A percentile compares a stretch with the other conserved stretches of the same genome.
Evolutionary conservation across 92 coral and sea anemone species (phyloP).

Genomic region (Epizoanthus rinbou): DNA sequence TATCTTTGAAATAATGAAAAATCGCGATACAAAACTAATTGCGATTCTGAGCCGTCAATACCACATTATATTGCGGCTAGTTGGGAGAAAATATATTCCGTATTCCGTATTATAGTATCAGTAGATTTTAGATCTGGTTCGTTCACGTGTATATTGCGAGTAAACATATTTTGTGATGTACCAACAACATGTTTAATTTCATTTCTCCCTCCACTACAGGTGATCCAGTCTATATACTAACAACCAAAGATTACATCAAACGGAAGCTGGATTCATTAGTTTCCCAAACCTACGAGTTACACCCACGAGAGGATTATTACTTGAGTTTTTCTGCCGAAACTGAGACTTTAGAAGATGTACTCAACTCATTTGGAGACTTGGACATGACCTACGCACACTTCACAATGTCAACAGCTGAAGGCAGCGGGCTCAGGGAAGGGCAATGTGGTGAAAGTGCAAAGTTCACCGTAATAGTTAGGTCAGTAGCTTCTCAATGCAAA

Average conservation of each 20-base stretch:
- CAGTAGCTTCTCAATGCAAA: not conserved
- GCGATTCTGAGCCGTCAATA: too few species aligned
- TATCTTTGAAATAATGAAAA: too few species aligned
- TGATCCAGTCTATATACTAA: conserved; percentile 58
- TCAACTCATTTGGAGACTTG: conserved; percentile 52
- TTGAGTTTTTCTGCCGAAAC: conserved; percentile 49
- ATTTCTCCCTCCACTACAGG: conserved; percentile 26
- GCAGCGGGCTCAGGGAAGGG: conserved; percentile 52
- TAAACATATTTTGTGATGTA: too few species aligned
- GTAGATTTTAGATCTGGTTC: too few species aligned
- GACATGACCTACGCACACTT: conserved; percentile 55
- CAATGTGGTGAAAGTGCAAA: conserved; percentile 36
- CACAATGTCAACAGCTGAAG: conserved; percentile 63
- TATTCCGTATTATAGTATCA: too few species aligned
- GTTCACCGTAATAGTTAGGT: conserved; percentile 67
- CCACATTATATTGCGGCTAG: too few species aligned
- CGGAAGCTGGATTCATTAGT: conserved; percentile 51
- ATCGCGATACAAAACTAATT: too few species aligned
- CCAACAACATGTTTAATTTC: too few species aligned
- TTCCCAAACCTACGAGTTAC: conserved; percentile 49
- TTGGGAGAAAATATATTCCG: too few species aligned
- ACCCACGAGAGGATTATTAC: conserved; percentile 71
- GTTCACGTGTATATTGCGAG: too few species aligned
- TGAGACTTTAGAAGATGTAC: conserved; percentile 32
- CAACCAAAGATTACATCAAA: conserved; percentile 60